Conservation (phyloP, 2,888 invertebrate genomes). For the Synergus umbraculus region DNA sequence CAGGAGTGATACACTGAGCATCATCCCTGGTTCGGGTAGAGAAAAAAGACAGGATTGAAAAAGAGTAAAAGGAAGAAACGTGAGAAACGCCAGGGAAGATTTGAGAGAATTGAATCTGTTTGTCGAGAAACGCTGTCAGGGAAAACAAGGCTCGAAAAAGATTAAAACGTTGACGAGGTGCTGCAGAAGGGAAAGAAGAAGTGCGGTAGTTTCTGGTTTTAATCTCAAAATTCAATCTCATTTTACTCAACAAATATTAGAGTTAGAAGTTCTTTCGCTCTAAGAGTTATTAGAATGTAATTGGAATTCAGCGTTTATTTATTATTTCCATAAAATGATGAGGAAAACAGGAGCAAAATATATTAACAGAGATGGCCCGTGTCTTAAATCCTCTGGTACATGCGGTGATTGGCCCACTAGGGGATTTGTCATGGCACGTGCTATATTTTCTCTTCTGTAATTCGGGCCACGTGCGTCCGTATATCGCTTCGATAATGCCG, state of each 20-base stretch:
- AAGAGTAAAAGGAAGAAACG: neutral
- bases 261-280: no score
- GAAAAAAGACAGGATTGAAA: neutral
- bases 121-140: slow-evolving; percentile 15
- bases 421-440: slow-evolving; percentile 63
- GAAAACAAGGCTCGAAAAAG: slow-evolving; percentile 5
- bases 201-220: neutral
- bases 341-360: neutral
- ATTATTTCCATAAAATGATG: neutral
- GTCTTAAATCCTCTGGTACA: slow-evolving; percentile 53
- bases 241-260: no score
- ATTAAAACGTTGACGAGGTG: neutral
- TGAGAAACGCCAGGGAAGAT: slow-evolving; percentile 40
- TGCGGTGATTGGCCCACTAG: slow-evolving; percentile 62
- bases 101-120: slow-evolving; percentile 38
- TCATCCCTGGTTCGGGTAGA: slow-evolving; percentile 1
- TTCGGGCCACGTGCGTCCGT: slow-evolving; percentile 63
- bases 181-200: neutral
- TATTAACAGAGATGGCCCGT: slow-evolving; percentile 39
- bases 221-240: no score
- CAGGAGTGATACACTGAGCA: slow-evolving; percentile 21
- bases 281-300: neutral
- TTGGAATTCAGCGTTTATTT: neutral
- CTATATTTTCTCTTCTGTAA: slow-evolving; percentile 56
- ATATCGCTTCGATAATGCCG: slow-evolving; percentile 61